A percentile compares a stretch with the other conserved stretches of the same genome.
phyloP scores from a whole-genome alignment of 2,113 vertebrate genomes.

The Rousettus leschenaultii region DNA sequence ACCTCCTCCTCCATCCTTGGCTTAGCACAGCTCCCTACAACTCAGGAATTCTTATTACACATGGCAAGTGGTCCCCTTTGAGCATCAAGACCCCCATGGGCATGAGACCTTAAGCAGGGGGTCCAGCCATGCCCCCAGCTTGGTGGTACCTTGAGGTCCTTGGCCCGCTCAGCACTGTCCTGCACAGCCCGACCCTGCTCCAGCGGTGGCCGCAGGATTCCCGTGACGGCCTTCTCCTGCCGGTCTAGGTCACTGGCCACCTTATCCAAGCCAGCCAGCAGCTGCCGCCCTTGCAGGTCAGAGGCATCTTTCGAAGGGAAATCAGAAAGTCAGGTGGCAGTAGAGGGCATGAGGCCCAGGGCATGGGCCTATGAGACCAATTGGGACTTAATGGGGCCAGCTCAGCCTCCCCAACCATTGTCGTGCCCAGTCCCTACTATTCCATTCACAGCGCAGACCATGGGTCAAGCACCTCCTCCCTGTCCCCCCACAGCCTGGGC shows the following conservation, averaged over 20 bases:
- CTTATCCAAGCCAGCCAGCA: conserved; percentile 93
- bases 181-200: conserved; percentile 91
- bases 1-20: not conserved
- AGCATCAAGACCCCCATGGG: not conserved
- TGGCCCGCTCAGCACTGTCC: conserved; percentile 91
- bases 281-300: conserved; percentile 91
- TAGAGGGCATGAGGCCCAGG: not conserved
- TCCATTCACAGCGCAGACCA: no score
- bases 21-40: not conserved
- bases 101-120: not conserved
- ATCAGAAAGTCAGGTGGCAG: accelerated
- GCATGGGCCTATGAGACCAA: not conserved
- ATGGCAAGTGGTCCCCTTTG: accelerated
- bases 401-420: not conserved
- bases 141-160: conserved; percentile 87
- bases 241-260: conserved; percentile 90
- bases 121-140: not conserved
- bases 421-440: not conserved
- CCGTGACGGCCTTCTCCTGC: conserved; percentile 92
- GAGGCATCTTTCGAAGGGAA: conserved; percentile 80
- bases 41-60: not conserved
- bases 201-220: conserved; percentile 90
- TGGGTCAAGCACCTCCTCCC: accelerated
- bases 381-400: not conserved
- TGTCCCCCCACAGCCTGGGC: accelerated